phyloP scores from a whole-genome alignment of 2,888 invertebrate species.

The Dolichopus griseipennis region DNA sequence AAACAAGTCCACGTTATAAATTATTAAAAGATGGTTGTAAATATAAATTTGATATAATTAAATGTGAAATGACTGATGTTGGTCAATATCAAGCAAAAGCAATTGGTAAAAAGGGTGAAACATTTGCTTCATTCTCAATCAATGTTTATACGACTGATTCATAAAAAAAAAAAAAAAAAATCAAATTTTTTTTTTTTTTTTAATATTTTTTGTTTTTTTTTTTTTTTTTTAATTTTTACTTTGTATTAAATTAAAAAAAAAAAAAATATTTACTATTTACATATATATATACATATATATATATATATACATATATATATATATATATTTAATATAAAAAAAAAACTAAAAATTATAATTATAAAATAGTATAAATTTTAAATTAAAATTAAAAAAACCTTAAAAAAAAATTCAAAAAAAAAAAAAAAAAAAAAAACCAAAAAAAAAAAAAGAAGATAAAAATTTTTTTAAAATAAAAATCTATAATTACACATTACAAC shows the following conservation, averaged over 20 bases:
- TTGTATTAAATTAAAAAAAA: neutral
- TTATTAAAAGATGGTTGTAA: conserved; percentile 75
- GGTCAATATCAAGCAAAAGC: conserved; percentile 84
- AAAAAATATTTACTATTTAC: neutral
- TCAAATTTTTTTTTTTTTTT: neutral
- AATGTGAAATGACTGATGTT: conserved; percentile 64
- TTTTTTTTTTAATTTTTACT: neutral
- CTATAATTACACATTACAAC: no score
- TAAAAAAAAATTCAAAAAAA: no score
- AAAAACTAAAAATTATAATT: neutral
- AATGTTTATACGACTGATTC: conserved; percentile 52
- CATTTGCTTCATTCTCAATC: conserved; percentile 74
- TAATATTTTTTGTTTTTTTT: no score
- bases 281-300: neutral
- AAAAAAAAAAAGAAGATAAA: no score
- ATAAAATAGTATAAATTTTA: no score
- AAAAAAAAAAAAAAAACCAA: no score
- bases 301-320: neutral
- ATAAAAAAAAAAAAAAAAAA: conserved; percentile 16
- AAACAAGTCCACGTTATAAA: conserved; percentile 65
- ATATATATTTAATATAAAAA: neutral
- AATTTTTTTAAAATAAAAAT: no score
- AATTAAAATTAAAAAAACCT: no score
- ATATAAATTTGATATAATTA: conserved; percentile 68
- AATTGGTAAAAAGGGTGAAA: conserved; percentile 77